Conservation (phyloP, 2,797 vertebrate genomes). For the Cygnus olor region DNA sequence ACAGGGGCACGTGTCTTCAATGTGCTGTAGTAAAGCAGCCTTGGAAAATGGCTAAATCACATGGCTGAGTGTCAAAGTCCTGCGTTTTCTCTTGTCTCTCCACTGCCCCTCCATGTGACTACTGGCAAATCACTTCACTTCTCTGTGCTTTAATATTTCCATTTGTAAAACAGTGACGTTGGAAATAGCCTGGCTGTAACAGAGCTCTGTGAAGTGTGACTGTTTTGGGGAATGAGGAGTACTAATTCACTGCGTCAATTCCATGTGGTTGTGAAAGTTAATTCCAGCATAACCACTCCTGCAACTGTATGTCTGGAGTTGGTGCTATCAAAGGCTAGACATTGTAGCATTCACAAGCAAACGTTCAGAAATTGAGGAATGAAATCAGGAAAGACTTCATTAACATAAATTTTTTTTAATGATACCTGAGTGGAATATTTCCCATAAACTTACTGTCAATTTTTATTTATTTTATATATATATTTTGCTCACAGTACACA, state of each 20-base stretch:
- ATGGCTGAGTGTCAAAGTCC: not conserved
- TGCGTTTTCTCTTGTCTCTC: not conserved
- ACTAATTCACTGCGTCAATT: not conserved
- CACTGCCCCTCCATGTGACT: not conserved
- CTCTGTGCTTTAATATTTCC: not conserved
- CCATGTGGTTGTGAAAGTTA: not conserved
- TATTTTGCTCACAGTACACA: not conserved
- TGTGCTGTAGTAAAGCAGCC: not conserved
- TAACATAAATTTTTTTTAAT: not conserved
- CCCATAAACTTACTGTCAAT: not conserved
- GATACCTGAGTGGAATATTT: not conserved
- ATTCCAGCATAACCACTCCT: not conserved
- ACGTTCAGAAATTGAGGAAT: not conserved
- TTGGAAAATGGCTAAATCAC: not conserved
- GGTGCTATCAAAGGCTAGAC: not conserved
- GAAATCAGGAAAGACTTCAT: not conserved
- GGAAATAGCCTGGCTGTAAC: not conserved
- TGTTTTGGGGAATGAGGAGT: not conserved
- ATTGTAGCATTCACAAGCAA: not conserved
- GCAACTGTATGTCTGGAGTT: not conserved
- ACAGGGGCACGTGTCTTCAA: fast-evolving
- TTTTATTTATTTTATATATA: not conserved
- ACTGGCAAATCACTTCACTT: not conserved
- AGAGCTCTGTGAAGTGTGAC: not conserved
- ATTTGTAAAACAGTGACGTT: not conserved